Percentiles rank a stretch among this genome's conserved stretches.
phyloP scores from a whole-genome alignment of 1,140 invertebrate species.

The Zaprionus inermis region DNA sequence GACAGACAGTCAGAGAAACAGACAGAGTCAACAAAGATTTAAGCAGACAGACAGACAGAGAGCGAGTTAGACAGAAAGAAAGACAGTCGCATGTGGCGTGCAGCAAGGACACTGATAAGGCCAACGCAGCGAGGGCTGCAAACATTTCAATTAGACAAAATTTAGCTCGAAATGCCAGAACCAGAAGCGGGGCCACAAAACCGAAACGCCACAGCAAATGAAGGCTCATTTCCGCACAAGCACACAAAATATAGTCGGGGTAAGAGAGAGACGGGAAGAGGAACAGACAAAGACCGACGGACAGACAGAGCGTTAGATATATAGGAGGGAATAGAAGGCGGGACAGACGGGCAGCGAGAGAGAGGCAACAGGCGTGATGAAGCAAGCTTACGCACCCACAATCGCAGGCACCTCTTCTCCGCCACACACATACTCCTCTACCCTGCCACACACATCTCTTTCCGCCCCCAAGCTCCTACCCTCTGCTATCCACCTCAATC shows the following conservation, averaged over 20 bases:
- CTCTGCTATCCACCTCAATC: neutral
- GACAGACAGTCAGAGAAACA: neutral
- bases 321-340: neutral
- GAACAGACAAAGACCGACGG: neutral
- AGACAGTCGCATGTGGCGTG: slow-evolving; percentile 15
- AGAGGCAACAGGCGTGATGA: too few species aligned
- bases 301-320: neutral
- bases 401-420: neutral
- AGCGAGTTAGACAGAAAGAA: too few species aligned
- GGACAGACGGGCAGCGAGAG: neutral
- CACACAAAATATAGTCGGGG: slow-evolving; percentile 26
- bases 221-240: slow-evolving; percentile 75
- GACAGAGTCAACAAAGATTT: neutral
- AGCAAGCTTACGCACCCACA: too few species aligned
- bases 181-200: slow-evolving; percentile 33
- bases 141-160: slow-evolving; percentile 82
- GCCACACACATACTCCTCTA: slow-evolving; percentile 4
- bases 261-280: neutral
- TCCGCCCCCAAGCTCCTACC: too few species aligned
- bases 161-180: slow-evolving; percentile 67
- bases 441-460: too few species aligned
- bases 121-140: slow-evolving; percentile 30
- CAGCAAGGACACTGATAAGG: slow-evolving; percentile 18
- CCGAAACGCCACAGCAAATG: slow-evolving; percentile 70
- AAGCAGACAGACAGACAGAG: too few species aligned